These are phyloP conservation scores for Sinelater perroti DNA, from an alignment of 2,888 invertebrate species.

Conservation along the genomic window DNA sequence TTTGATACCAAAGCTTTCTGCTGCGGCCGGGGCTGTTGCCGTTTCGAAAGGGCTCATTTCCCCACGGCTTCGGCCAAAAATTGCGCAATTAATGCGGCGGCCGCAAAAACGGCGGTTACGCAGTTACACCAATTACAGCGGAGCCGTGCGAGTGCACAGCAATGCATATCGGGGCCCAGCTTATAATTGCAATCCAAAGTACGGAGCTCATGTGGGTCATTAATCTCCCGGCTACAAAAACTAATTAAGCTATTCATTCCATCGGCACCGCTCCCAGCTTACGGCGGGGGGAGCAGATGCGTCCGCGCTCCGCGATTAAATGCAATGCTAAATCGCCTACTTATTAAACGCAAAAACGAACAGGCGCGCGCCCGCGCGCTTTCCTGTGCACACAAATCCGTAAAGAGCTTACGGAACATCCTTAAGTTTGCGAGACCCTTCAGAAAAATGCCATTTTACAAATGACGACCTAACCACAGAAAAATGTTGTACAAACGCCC, in stretches of 20 bases:
- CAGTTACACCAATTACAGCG: slow-evolving; percentile 7
- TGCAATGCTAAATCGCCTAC: slow-evolving; percentile 33
- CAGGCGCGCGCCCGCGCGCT: no score
- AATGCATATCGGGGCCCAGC: slow-evolving; percentile 15
- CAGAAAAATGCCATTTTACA: no score
- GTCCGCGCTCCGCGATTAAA: slow-evolving; percentile 33
- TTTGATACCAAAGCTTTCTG: no score
- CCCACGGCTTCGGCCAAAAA: no score
- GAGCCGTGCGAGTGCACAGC: slow-evolving; percentile 11
- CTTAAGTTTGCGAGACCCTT: no score
- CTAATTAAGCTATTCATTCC: slow-evolving; percentile 58
- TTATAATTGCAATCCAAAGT: slow-evolving; percentile 49
- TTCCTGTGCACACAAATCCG: no score
- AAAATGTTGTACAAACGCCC: no score
- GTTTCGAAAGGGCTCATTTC: no score
- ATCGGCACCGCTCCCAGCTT: slow-evolving; percentile 43
- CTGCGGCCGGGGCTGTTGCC: no score
- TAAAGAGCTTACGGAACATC: no score
- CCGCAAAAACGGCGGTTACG: neutral
- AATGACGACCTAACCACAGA: no score
- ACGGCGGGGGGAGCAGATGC: slow-evolving; percentile 38
- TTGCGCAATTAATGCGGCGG: neutral
- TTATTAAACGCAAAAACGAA: slow-evolving; percentile 19
- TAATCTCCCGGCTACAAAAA: slow-evolving; percentile 55
- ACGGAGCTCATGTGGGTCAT: slow-evolving; percentile 54